phyloP scores from a whole-genome alignment of 1,140 invertebrate species.

The Tetragonula clypearis region DNA sequence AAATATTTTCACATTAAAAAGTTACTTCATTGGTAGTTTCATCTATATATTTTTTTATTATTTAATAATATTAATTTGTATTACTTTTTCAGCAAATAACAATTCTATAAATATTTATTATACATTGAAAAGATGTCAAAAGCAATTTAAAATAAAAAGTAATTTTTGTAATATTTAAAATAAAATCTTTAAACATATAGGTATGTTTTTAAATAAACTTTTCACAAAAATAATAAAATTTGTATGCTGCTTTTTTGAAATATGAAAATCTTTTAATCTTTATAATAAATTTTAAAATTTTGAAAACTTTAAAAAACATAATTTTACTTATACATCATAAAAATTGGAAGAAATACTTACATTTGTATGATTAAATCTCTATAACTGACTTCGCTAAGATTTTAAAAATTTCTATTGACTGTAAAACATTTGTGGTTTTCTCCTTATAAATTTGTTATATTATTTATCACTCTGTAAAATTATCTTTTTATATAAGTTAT shows the following conservation, averaged over 20 bases:
- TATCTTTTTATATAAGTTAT: constrained; percentile 11
- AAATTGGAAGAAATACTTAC: constrained; percentile 8
- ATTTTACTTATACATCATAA: constrained; percentile 2
- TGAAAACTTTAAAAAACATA: background rate
- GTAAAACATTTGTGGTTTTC: background rate
- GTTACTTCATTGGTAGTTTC: background rate
- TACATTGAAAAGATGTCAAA: background rate
- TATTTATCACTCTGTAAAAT: background rate
- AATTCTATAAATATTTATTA: background rate
- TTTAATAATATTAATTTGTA: background rate
- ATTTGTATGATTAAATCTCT: background rate
- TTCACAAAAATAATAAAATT: background rate
- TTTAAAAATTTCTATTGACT: background rate
- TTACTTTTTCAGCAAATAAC: constrained; percentile 12
- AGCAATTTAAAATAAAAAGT: constrained; percentile 7
- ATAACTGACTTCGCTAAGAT: background rate
- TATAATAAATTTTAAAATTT: background rate
- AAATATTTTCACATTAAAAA: constrained; percentile 2
- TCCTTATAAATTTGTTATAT: background rate
- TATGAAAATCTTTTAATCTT: background rate
- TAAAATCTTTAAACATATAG: background rate
- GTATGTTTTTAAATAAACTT: background rate
- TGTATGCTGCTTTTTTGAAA: background rate
- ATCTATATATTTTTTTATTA: background rate
- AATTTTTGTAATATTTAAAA: constrained; percentile 8